Base-by-base conservation (phyloP, 2,888 invertebrate species). In the Rotaria socialis region DNA sequence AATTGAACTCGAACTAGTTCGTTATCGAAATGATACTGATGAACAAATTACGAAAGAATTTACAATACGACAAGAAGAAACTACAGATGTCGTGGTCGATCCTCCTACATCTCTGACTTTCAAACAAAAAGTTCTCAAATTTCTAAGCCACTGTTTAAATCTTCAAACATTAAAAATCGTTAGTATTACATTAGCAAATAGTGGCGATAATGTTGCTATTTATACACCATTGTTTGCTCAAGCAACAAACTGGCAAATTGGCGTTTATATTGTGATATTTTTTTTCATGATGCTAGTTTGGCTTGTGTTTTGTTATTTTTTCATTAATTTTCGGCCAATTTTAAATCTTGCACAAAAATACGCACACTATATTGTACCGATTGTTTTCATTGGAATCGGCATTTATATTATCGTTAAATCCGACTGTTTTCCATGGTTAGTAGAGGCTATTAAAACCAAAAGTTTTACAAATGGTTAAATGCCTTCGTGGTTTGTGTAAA, bases 171-270 rank as follows among this genome's bases (percentile, higher is more conserved):
- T 80, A n/a, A 80, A 80, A 80, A 47, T 80, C 5, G 8, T 19
- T n/a, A 80, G 80, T 80, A 80, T 80, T 41, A 80, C 80, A 11
- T 47, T 80, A 43, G 43, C 80, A 11, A 80, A 80, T 47, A 24
- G 80, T 47, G n/a, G 47, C 24, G 80, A 80, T 80, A 80, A 80
- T 80, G 19, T 80, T 24, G 43, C 80, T 80, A 80, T 80, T 24
- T 80, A 80, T 80, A 80, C 80, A 47, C 80, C 80, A 43, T 14
- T 80, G 24, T 80, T 80, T 80, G 80, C 80, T 47, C 80, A 80
- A 80, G 80, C 80, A 80, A 8, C 22, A 24, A 24, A 80, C 7
- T 80, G 80, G 80, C 80, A 80, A 80, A 80, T 80, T 8, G 35
- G 24, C 24, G 24, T 80, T 43, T 80, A 80, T 47, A 80, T 80